Conservation (phyloP, 1,140 invertebrate species). For the Halesus radiatus region DNA sequence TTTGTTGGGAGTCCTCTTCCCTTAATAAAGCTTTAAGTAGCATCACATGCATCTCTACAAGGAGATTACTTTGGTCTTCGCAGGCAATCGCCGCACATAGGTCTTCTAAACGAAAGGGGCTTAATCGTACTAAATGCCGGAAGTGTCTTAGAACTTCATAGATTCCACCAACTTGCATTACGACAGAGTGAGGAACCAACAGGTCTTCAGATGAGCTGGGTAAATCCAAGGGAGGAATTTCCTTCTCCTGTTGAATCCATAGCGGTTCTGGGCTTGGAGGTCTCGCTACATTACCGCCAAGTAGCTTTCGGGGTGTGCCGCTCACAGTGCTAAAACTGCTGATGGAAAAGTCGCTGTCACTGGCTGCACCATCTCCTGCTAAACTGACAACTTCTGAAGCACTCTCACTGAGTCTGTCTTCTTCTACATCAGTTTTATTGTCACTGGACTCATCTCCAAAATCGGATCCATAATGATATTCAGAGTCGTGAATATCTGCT, state of each 20-base stretch:
- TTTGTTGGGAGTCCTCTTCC: constrained; percentile 95
- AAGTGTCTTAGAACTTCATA: constrained; percentile 97
- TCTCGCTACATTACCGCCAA: constrained; percentile 68
- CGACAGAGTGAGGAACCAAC: constrained; percentile 81
- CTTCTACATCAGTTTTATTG: constrained; percentile 80
- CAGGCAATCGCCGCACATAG: constrained; percentile 92
- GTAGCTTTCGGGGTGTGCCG: constrained; percentile 72
- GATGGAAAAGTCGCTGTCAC: constrained; percentile 87
- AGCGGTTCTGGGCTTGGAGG: constrained; percentile 89
- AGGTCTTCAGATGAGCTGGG: constrained; percentile 94
- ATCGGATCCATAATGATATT: constrained; percentile 92
- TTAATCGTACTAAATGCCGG: constrained; percentile 88
- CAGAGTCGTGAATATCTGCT: constrained; percentile 84
- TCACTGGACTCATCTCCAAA: constrained; percentile 89
- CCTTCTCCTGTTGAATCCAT: constrained; percentile 86
- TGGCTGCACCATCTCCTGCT: constrained; percentile 75
- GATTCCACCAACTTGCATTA: constrained; percentile 86
- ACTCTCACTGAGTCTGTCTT: constrained; percentile 79
- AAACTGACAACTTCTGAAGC: constrained; percentile 77
- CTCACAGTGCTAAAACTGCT: constrained; percentile 82
- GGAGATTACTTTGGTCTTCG: constrained; percentile 91
- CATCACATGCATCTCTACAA: constrained; percentile 94
- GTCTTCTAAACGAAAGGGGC: constrained; percentile 96
- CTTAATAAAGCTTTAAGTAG: constrained; percentile 90
- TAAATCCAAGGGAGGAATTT: constrained; percentile 82